A percentile compares a stretch with the other conserved stretches of the same genome.
Evolutionary conservation across 2,113 vertebrate species (phyloP).

Genomic region (Scomber colias): DNA sequence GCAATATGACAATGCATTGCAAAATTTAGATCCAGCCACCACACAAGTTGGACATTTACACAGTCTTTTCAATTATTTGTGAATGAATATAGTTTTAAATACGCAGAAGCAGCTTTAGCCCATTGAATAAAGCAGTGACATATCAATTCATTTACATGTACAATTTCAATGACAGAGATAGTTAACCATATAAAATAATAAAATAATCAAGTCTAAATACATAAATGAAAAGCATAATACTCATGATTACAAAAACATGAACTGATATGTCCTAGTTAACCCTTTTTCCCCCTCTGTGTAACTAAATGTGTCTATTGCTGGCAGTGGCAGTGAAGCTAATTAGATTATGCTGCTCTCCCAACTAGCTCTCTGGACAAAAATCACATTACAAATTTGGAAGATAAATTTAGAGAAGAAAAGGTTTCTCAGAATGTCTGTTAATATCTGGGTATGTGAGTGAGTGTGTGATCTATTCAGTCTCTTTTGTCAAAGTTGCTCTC

Average conservation of each 20-base stretch:
- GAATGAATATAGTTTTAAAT: not conserved
- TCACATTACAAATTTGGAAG: too few relatives aligned
- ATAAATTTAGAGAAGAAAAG: too few relatives aligned
- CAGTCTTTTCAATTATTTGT: slow-evolving; percentile 1
- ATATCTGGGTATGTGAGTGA: too few relatives aligned
- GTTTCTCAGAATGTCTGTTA: too few relatives aligned
- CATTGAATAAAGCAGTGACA: not conserved
- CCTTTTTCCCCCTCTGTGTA: slow-evolving; percentile 10
- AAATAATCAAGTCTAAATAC: not conserved
- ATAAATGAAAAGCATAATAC: not conserved
- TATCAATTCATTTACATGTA: not conserved
- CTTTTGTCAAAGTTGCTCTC: not conserved
- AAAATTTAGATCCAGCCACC: slow-evolving; percentile 6
- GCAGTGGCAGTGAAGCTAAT: slow-evolving; percentile 33
- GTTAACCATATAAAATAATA: not conserved
- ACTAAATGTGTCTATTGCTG: slow-evolving; percentile 28
- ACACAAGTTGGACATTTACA: slow-evolving; percentile 3
- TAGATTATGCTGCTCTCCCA: slow-evolving; percentile 19
- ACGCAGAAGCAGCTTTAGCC: not conserved
- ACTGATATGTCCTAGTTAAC: not conserved
- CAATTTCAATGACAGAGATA: not conserved
- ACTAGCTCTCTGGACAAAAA: too few relatives aligned
- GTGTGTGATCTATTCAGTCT: not conserved
- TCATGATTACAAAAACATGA: not conserved
- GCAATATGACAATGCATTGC: slow-evolving; percentile 37